These are phyloP conservation scores for Lanistes nyassanus DNA, from an alignment of 1,140 invertebrate genomes.

Conservation along the genomic window DNA sequence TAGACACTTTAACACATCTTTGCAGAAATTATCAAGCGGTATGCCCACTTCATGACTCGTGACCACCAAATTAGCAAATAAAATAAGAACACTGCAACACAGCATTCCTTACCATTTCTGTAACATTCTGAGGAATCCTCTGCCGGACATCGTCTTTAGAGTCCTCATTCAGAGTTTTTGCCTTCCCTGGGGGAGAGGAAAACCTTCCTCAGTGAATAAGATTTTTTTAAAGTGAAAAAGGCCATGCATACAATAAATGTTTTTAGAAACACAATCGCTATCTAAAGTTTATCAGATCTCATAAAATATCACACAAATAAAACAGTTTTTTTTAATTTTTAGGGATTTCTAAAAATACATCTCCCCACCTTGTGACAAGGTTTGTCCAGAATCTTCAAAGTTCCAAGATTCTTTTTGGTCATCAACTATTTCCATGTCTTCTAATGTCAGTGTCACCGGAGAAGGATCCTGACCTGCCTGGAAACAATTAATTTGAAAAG, in stretches of 20 bases:
- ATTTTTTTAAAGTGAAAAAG: background rate
- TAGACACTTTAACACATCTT: background rate
- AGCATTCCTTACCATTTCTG: constrained; percentile 42
- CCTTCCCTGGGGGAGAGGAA: background rate
- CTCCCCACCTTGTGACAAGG: too few species aligned
- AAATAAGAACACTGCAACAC: background rate
- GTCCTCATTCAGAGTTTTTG: constrained; percentile 19
- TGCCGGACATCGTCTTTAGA: constrained; percentile 43
- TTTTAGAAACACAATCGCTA: background rate
- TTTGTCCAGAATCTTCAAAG: constrained; percentile 12
- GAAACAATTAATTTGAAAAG: background rate
- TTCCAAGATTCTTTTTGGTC: constrained; percentile 25
- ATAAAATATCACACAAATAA: background rate
- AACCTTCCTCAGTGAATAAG: too few species aligned
- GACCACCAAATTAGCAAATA: background rate
- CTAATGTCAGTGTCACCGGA: constrained; percentile 9
- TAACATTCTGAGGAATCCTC: constrained; percentile 48
- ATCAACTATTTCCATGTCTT: constrained; percentile 27
- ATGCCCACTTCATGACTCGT: background rate
- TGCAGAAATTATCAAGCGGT: background rate
- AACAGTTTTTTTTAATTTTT: background rate
- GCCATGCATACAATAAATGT: background rate
- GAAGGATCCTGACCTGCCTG: constrained; percentile 15
- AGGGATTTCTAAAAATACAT: too few species aligned
- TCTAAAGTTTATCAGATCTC: background rate